Evolutionary conservation across 2,113 vertebrate species (phyloP).

Genomic region (Meleagris gallopavo): DNA sequence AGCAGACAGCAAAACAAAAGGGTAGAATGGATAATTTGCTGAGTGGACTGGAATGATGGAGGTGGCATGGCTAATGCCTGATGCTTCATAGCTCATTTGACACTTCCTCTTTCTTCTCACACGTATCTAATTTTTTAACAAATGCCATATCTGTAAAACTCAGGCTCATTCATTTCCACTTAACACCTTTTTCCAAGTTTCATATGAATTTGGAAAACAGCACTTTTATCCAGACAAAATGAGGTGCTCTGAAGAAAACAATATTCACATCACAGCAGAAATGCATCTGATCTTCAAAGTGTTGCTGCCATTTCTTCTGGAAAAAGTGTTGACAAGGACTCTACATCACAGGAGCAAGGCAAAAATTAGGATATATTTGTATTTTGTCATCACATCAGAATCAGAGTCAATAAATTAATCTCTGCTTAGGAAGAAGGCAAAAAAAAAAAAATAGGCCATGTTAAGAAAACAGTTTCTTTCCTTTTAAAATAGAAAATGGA

Average conservation of each 20-base stretch:
- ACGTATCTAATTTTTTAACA: not conserved
- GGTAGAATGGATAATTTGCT: not conserved
- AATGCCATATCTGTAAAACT: not conserved
- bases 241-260: not conserved
- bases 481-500: constrained; percentile 20
- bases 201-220: not conserved
- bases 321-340: not conserved
- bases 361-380: constrained; percentile 26
- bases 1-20: fast-evolving
- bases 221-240: not conserved
- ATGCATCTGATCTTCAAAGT: not conserved
- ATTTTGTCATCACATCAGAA: constrained; percentile 11
- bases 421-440: not conserved
- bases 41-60: not conserved
- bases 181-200: not conserved
- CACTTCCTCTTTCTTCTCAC: not conserved
- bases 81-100: not conserved
- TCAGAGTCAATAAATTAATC: not conserved
- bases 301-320: not conserved
- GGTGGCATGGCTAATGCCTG: not conserved
- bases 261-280: not conserved
- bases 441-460: not conserved
- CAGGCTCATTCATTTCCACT: not conserved
- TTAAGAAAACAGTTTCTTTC: constrained; percentile 20
- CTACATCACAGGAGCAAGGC: not conserved